Percentiles rank a stretch among this genome's conserved stretches.
Evolutionary conservation across 2,113 vertebrate genomes (phyloP).

Genomic region (Muscicapa adusta): DNA sequence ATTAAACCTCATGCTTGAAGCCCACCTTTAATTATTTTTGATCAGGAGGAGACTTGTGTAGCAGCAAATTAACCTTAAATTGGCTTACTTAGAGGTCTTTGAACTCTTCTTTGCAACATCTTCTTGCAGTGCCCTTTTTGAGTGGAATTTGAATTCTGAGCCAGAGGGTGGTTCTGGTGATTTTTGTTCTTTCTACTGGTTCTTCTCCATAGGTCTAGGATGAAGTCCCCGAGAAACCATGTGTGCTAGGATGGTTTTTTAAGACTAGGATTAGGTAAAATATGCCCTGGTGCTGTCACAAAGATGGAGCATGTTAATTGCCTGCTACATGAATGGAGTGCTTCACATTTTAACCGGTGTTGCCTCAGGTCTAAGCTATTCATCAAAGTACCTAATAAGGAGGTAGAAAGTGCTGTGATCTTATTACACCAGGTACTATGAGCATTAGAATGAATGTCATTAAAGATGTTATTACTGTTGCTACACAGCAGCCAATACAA

Average conservation of each 20-base stretch:
- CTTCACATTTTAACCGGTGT: neutral
- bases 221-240: neutral
- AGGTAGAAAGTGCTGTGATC: neutral
- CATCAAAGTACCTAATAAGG: neutral
- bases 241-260: neutral
- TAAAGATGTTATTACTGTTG: neutral
- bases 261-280: neutral
- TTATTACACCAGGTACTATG: neutral
- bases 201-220: neutral
- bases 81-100: neutral
- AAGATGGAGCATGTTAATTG: neutral
- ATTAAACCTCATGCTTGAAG: neutral
- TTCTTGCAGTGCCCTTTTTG: neutral
- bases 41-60: neutral
- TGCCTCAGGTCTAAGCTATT: neutral
- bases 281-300: neutral
- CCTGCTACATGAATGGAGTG: neutral
- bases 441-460: neutral
- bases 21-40: slow-evolving; percentile 12
- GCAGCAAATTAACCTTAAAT: neutral
- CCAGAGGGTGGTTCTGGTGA: neutral
- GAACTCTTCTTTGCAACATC: neutral
- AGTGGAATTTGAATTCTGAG: neutral
- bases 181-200: neutral
- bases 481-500: neutral